Percentiles rank a stretch among this genome's conserved stretches.
Evolutionary conservation across 2,113 vertebrate species (phyloP).

Genomic region (Oenanthe melanoleuca): DNA sequence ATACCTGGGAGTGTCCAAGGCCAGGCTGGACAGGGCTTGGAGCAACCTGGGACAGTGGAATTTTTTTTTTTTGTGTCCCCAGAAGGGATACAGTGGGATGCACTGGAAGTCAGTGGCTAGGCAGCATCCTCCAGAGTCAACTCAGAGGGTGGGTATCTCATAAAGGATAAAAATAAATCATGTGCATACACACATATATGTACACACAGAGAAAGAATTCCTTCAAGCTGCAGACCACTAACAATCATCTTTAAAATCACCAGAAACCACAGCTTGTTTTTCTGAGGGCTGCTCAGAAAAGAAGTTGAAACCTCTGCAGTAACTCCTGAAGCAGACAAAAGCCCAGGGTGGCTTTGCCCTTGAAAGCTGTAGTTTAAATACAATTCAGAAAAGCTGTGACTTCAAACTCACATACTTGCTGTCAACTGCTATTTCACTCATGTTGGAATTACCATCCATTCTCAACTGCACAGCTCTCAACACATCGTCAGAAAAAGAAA

Average conservation of each 20-base stretch:
- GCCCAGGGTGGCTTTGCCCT: not conserved
- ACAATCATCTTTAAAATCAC: not conserved
- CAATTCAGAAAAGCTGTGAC: not conserved
- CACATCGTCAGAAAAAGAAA: not conserved
- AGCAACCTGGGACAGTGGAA: not conserved
- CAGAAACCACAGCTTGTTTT: not conserved
- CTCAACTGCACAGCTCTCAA: not conserved
- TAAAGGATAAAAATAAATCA: not conserved
- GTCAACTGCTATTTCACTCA: not conserved
- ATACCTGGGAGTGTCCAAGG: not conserved
- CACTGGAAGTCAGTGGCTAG: not conserved
- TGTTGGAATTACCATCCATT: not conserved
- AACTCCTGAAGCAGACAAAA: not conserved
- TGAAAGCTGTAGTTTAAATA: not conserved
- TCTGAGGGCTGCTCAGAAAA: not conserved
- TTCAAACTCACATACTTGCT: not conserved
- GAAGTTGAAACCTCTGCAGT: not conserved
- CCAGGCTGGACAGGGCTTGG: not conserved
- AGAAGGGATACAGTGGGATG: not conserved
- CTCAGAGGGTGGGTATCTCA: not conserved
- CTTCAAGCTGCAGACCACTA: not conserved
- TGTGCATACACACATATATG: rapidly evolving
- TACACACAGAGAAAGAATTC: not conserved
- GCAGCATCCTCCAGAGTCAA: not conserved
- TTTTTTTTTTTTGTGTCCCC: not conserved